Conservation (phyloP, 1,140 invertebrate species). For the Achatina immaculata region DNA sequence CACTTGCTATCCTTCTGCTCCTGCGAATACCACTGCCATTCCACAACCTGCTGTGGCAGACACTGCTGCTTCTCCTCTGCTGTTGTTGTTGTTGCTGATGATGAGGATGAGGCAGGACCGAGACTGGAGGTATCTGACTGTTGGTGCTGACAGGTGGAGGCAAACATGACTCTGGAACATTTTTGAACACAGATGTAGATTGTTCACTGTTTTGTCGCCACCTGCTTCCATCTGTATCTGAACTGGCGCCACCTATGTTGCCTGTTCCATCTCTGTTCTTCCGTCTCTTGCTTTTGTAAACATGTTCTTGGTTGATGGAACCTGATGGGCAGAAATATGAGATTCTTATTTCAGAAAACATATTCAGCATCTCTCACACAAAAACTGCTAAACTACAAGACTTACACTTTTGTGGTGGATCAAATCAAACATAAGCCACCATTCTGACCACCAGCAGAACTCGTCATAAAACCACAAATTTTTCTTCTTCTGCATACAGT, state of each 20-base stretch:
- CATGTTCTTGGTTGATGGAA: conserved; percentile 59
- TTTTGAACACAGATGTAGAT: background rate
- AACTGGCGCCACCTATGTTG: conserved; percentile 24
- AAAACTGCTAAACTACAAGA: too few relatives aligned
- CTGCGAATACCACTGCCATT: conserved; percentile 1
- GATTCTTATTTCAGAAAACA: too few relatives aligned
- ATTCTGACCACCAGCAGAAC: too few relatives aligned
- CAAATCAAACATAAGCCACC: too few relatives aligned
- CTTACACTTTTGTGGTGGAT: too few relatives aligned
- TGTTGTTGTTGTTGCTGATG: conserved; percentile 10
- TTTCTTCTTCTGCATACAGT: too few relatives aligned
- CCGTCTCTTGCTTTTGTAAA: conserved; percentile 63
- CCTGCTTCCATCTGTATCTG: conserved; percentile 37
- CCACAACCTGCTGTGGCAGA: background rate
- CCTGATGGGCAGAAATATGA: conserved; percentile 54
- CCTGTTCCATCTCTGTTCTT: conserved; percentile 48
- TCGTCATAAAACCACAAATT: too few relatives aligned
- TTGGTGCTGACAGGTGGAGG: background rate
- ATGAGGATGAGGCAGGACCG: background rate
- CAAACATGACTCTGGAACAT: background rate
- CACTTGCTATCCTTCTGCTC: background rate
- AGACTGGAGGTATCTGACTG: background rate
- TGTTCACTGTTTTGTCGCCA: background rate
- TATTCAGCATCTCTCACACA: too few relatives aligned
- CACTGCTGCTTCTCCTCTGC: background rate